A percentile compares a stretch with the other conserved stretches of the same genome.
Evolutionary conservation across 2,113 vertebrate genomes (phyloP).

Genomic region (Tautogolabrus adspersus): DNA sequence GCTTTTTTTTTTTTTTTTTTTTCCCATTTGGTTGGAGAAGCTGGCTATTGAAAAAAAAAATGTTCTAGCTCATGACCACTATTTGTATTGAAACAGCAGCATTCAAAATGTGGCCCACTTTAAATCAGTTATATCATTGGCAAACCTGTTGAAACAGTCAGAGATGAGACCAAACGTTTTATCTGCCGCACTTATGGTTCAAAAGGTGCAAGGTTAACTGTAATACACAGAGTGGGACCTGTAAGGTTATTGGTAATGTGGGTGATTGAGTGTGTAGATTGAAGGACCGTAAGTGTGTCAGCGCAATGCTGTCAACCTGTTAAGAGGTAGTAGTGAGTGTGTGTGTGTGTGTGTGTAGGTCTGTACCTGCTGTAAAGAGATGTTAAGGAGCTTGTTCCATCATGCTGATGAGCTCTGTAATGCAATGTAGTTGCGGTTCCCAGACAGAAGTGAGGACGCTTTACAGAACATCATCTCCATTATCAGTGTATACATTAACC

Average conservation of each 20-base stretch:
- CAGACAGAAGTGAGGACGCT: conserved; percentile 63
- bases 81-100: no score
- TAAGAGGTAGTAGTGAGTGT: conserved; percentile 33
- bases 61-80: no score
- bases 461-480: conserved; percentile 75
- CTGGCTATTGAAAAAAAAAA: no score
- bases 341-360: conserved; percentile 10
- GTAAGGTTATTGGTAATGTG: conserved; percentile 38
- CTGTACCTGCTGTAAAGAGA: conserved; percentile 61
- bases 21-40: not conserved
- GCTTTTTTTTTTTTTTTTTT: not conserved
- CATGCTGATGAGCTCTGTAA: conserved; percentile 76
- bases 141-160: not conserved
- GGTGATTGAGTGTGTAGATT: conserved; percentile 30
- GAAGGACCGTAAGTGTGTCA: conserved; percentile 35
- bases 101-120: not conserved
- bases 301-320: conserved; percentile 52
- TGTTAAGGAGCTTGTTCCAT: conserved; percentile 75
- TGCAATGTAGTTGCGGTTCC: conserved; percentile 65
- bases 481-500: conserved; percentile 81
- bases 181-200: conserved; percentile 20
- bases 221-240: conserved; percentile 33
- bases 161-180: conserved; percentile 17
- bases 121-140: not conserved
- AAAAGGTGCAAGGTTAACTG: conserved; percentile 47